phyloP scores from a whole-genome alignment of 2,797 vertebrate species.

The Mormyrus hasselquistii region DNA sequence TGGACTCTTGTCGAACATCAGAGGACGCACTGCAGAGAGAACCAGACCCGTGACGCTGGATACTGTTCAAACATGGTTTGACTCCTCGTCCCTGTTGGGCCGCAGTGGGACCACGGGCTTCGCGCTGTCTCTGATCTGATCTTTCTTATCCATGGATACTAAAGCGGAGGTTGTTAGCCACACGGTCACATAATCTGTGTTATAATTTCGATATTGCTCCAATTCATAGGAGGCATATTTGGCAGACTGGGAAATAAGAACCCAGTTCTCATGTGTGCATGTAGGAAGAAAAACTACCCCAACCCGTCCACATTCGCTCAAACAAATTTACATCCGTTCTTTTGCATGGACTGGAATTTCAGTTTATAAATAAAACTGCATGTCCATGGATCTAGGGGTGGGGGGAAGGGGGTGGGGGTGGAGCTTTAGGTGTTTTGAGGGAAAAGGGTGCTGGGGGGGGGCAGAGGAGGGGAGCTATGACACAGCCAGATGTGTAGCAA shows the following conservation, averaged over 20 bases:
- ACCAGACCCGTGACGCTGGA: not conserved
- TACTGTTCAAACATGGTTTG: not conserved
- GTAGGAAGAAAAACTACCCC: not conserved
- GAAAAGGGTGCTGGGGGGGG: slow-evolving; percentile 29
- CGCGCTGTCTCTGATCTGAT: not conserved
- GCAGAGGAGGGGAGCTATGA: not conserved
- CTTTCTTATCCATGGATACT: not conserved
- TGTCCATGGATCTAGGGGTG: slow-evolving; percentile 42
- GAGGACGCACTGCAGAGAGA: not conserved
- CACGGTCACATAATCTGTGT: not conserved
- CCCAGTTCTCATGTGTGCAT: not conserved
- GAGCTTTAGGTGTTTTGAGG: slow-evolving; percentile 21
- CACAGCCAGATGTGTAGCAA: not conserved
- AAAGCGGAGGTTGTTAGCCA: not conserved
- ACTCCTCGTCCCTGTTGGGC: not conserved
- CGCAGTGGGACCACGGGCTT: not conserved
- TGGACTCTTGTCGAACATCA: not conserved
- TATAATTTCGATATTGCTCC: not conserved
- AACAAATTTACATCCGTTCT: slow-evolving; percentile 38
- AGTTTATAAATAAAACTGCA: slow-evolving; percentile 61
- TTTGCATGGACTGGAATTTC: slow-evolving; percentile 56
- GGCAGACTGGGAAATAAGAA: not conserved
- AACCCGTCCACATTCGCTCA: not conserved
- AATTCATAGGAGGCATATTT: not conserved
- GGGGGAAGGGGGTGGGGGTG: slow-evolving; percentile 12